Evolutionary conservation across 2,797 vertebrate genomes (phyloP).

Genomic region (Acanthiza pusilla): DNA sequence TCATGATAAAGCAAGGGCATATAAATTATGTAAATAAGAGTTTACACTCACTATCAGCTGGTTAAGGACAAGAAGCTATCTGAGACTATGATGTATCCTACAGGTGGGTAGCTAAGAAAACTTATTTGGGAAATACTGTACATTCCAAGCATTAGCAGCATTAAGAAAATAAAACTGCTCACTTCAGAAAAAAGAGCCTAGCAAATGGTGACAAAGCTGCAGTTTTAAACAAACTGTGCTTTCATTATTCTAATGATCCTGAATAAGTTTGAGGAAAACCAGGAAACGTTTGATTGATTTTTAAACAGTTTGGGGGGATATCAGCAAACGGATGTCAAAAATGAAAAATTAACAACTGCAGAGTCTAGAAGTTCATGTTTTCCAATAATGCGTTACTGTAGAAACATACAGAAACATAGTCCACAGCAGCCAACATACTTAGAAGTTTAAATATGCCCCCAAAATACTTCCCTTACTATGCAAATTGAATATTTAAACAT

Average conservation of each 20-base stretch:
- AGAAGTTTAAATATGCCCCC: neutral
- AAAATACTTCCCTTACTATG: neutral
- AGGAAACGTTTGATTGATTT: neutral
- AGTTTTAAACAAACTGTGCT: neutral
- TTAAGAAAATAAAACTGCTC: neutral
- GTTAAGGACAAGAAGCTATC: neutral
- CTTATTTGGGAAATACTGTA: neutral
- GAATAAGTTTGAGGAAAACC: neutral
- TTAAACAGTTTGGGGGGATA: neutral
- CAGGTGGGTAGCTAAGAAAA: neutral
- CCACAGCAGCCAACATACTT: neutral
- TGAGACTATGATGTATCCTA: neutral
- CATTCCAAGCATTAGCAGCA: neutral
- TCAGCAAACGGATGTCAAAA: neutral
- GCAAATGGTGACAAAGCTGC: neutral
- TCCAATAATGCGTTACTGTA: neutral
- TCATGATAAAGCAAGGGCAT: neutral
- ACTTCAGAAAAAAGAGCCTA: neutral
- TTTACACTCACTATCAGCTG: neutral
- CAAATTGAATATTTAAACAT: neutral
- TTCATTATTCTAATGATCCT: neutral
- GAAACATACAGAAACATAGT: neutral
- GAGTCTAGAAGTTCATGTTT: neutral
- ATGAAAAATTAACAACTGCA: neutral
- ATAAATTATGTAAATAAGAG: neutral